These are phyloP conservation scores for Botia kubotai DNA, from an alignment of 2,797 vertebrate genomes.

Conservation along the genomic window DNA sequence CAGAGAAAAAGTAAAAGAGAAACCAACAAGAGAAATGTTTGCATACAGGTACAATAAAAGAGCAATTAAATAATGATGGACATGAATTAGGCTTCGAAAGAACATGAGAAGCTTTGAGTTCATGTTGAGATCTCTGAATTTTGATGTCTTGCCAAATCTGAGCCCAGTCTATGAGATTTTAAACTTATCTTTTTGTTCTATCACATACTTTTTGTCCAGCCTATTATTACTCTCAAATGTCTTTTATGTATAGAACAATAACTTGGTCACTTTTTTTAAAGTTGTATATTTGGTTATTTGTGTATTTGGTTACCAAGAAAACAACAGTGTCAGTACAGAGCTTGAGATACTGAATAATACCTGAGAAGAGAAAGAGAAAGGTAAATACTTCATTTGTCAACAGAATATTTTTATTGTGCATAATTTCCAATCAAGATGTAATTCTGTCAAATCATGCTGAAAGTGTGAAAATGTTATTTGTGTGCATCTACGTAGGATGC, in stretches of 20 bases:
- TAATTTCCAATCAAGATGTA: background rate
- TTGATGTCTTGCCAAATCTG: too few relatives aligned
- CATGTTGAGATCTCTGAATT: too few relatives aligned
- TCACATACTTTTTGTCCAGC: too few relatives aligned
- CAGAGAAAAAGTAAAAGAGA: too few relatives aligned
- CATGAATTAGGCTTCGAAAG: too few relatives aligned
- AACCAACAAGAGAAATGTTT: too few relatives aligned
- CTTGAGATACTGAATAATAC: background rate
- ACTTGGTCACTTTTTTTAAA: background rate
- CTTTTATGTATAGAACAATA: background rate
- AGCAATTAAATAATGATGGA: too few relatives aligned
- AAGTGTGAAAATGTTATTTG: background rate
- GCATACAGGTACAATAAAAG: too few relatives aligned
- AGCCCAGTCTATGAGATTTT: too few relatives aligned
- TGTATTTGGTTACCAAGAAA: constrained; percentile 1
- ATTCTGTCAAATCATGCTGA: background rate
- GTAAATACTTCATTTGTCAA: background rate
- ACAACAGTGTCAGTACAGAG: background rate
- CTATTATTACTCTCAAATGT: background rate
- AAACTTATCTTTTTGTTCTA: too few relatives aligned
- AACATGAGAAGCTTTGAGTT: too few relatives aligned
- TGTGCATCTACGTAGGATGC: background rate
- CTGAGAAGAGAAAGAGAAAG: background rate
- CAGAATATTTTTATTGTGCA: background rate
- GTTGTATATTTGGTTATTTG: background rate